Conservation (phyloP, 2,888 invertebrate species). For the Lithophane socia region DNA sequence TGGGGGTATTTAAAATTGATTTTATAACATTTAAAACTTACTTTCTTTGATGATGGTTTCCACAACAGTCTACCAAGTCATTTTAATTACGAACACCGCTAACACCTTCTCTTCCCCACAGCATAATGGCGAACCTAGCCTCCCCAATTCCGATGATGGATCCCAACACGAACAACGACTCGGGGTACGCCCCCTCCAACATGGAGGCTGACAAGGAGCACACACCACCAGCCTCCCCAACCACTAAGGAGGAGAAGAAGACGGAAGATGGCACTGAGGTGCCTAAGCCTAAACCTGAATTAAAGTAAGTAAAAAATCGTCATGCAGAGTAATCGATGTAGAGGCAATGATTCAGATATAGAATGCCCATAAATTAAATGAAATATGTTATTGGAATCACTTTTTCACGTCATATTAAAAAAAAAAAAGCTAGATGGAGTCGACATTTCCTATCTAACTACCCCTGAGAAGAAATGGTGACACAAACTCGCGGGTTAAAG, state of each 20-base stretch:
- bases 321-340: no score
- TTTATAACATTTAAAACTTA: no score
- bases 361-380: no score
- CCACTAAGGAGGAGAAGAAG: slow-evolving; percentile 73
- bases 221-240: slow-evolving; percentile 89
- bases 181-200: slow-evolving; percentile 94
- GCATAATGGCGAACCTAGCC: slow-evolving; percentile 87
- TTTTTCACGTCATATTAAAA: no score
- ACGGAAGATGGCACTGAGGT: slow-evolving; percentile 72
- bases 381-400: no score
- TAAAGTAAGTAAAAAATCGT: slow-evolving; percentile 78
- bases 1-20: no score
- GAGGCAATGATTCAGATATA: no score
- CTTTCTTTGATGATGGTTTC: neutral
- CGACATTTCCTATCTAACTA: no score
- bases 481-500: no score
- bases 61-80: neutral
- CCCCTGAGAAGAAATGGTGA: no score
- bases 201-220: slow-evolving; percentile 91
- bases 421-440: no score
- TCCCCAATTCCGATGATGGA: slow-evolving; percentile 92
- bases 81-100: neutral
- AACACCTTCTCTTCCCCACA: slow-evolving; percentile 57
- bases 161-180: slow-evolving; percentile 96
- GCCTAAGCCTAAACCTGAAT: slow-evolving; percentile 81